These are phyloP conservation scores for Aquatica leii DNA, from an alignment of 2,888 invertebrate genomes.

Conservation along the genomic window DNA sequence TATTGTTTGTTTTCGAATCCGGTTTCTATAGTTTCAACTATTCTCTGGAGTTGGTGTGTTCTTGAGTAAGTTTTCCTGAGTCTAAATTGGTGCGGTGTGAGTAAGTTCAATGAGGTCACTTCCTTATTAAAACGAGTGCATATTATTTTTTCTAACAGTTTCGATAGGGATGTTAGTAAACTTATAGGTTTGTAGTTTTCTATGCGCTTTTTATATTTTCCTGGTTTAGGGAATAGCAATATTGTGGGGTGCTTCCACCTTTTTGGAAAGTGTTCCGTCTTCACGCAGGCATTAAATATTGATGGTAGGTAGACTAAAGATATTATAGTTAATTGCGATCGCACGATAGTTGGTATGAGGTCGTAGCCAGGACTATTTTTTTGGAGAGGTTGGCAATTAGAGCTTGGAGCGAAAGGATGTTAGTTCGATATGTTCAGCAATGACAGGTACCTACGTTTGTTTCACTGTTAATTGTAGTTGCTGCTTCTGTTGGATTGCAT, in stretches of 20 bases:
- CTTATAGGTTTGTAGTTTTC: constrained; percentile 16
- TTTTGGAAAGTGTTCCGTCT: background rate
- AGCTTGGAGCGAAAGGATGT: background rate
- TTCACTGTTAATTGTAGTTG: constrained; percentile 14
- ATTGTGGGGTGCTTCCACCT: background rate
- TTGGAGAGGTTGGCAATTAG: constrained; percentile 2
- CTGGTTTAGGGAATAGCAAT: constrained; percentile 1
- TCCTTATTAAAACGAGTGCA: background rate
- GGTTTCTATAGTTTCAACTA: too few species aligned
- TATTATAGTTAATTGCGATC: background rate
- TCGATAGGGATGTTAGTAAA: constrained; percentile 7
- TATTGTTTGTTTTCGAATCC: too few species aligned
- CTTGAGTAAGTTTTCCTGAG: background rate
- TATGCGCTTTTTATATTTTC: background rate
- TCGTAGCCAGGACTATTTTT: background rate
- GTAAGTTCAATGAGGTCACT: background rate
- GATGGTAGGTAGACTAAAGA: background rate
- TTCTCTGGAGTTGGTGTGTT: background rate
- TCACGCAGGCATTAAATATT: background rate
- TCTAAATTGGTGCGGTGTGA: background rate
- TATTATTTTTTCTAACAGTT: constrained; percentile 5
- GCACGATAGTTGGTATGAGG: background rate
- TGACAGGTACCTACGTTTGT: constrained; percentile 9
- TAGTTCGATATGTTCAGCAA: constrained; percentile 7
- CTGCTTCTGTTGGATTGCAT: constrained; percentile 10